Evolutionary conservation across 2,113 vertebrate genomes (phyloP).

Genomic region (Ursus arctos): DNA sequence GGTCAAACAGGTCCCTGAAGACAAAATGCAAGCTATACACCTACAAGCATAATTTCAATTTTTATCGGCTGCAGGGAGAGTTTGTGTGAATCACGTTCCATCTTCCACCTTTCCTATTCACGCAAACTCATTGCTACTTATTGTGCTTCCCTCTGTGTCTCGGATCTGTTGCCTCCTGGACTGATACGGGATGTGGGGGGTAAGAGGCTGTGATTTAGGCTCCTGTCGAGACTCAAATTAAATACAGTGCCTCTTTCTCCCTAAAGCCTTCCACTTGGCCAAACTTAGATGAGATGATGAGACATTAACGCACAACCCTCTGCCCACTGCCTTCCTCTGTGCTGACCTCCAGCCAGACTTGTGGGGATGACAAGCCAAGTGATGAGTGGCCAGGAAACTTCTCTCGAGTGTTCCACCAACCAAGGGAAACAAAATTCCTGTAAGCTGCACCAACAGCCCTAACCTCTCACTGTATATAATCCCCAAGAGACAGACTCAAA

Average conservation of each 20-base stretch:
- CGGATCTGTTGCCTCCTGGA: constrained; percentile 73
- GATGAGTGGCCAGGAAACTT: background rate
- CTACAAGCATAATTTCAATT: constrained; percentile 13
- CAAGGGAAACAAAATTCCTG: constrained; percentile 40
- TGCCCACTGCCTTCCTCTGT: background rate
- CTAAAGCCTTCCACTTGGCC: constrained; percentile 72
- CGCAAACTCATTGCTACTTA: constrained; percentile 69
- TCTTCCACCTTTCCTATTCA: constrained; percentile 53
- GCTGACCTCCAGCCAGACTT: constrained; percentile 15
- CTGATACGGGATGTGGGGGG: constrained; percentile 28
- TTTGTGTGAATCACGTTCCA: constrained; percentile 10
- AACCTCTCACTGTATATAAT: background rate
- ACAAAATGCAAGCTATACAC: constrained; percentile 63
- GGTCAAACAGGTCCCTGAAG: constrained; percentile 25
- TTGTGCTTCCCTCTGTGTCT: constrained; percentile 72
- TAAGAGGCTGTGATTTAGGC: constrained; percentile 71
- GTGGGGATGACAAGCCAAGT: constrained; percentile 28
- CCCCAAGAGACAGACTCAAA: background rate
- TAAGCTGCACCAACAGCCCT: constrained; percentile 52
- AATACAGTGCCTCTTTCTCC: constrained; percentile 44
- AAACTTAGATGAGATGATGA: constrained; percentile 1
- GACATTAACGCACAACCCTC: constrained; percentile 16
- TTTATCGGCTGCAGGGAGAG: constrained; percentile 4
- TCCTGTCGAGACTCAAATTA: constrained; percentile 65
- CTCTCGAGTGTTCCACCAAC: constrained; percentile 22